Base-by-base conservation (phyloP, 2,888 invertebrate genomes). In the Euphydryas editha region DNA sequence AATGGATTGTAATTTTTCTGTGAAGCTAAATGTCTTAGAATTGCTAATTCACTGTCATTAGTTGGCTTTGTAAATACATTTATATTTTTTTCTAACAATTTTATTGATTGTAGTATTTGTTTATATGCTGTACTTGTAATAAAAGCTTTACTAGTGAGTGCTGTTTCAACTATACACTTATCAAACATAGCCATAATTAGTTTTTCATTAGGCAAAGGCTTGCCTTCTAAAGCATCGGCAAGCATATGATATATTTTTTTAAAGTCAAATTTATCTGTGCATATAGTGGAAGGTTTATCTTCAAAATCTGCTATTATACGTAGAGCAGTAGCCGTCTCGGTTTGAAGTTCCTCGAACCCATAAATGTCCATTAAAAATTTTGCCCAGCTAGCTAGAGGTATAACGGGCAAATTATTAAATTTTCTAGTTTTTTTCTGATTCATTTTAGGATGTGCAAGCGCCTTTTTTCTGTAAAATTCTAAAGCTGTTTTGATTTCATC, bases 221-320 rank as follows among this genome's bases (percentile, higher is more conserved):
- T 90, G 0, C 92, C 92, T 71, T 89, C 88, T 74, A 92, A 77
- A 4, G 90, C 87, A 75, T 88, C 85, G 0, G 90, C 90, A 49
- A 93, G 68, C 59, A 80, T 76, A 58, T 83, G 79, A 69, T 93
- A 92, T 13, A 89, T 70, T 17, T 78, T 78, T 63, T 75, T 81
- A 44, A 93, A 87, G 72, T 92, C 84, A 62, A 90, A 74, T 44
- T 80, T 76, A 0, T 81, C 80, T 13, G 85, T 83, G 4, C 66
- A 68, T 1, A 69, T 56, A 1, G 83, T 57, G 3, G 76, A 6
- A 0, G 90, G 88, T 36, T 86, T 81, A 2, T 81, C 72, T 71
- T 92, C 91, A 67, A 85, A 79, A 13, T 90, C 85, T n/a, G 89
- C 90, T 36, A 93, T 87, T 17, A 90, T 71, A 21, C 88, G 78